Base-by-base conservation (phyloP, 2,113 vertebrate species). In the Motacilla alba region DNA sequence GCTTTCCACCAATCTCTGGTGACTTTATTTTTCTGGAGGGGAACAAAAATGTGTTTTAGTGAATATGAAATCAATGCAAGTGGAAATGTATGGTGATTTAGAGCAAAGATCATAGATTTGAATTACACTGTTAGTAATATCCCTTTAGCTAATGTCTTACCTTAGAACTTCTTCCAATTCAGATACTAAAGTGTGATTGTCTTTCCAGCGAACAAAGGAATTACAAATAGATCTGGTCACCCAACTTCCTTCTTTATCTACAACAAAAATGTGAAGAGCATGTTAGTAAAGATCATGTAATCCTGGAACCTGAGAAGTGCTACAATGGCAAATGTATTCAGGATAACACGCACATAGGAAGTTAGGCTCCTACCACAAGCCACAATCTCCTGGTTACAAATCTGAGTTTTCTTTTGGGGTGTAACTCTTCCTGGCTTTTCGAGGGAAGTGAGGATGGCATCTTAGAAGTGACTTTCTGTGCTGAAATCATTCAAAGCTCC, bases 1-100 rank as follows among this genome's bases (percentile, higher is more conserved):
- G 23, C 90, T 92, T 96, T 94, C 81, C 59, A 96, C 86, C 90
- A 88, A 39, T 93, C 76, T 89, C 84, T 62, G 68, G 82, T 76
- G 87, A 87, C 60, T 95, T 94, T 83, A 90, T 91, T 95, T 97
- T 96, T 94, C 97, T 97, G 72, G 78, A 96, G 87, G 63, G 58
- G 44, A 66, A 68, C 50, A 96, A 90, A 87, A 77, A 94, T 86
- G 55, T 50, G 93, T 93, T 95, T 95, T 90, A 95, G 92, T 89
- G 94, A 96, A 97, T 95, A 95, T 68, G 72, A 96, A 94, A 95
- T 94, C 80, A 93, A 84, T 79, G 79, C 41, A 91, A 96, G 91
- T 77, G 44, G 89, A 97, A 95, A 90, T 75, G 81, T 88, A 72
- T 90, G 55, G 79, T 89, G 75, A 91, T 95, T 91, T 94, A 94